Evolutionary conservation across 2,797 vertebrate species (phyloP).

Genomic region (Craterocephalus amniculus): DNA sequence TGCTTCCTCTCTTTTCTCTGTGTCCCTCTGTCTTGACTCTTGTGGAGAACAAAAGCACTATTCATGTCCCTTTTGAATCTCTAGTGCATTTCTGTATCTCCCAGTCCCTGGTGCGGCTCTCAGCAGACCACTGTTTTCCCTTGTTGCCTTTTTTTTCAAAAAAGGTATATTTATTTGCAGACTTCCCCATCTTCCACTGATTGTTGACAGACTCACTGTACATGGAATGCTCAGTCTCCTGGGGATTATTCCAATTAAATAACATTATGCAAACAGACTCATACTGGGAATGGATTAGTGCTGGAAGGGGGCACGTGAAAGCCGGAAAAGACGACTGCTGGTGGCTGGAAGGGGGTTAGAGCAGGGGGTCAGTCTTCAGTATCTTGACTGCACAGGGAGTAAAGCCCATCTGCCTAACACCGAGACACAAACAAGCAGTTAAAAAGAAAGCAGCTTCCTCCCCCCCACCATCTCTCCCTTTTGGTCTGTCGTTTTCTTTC

Average conservation of each 20-base stretch:
- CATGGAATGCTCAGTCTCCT: slow-evolving; percentile 55
- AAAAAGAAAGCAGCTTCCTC: slow-evolving; percentile 54
- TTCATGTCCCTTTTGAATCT: slow-evolving; percentile 75
- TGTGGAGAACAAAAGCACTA: slow-evolving; percentile 76
- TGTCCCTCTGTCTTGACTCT: slow-evolving; percentile 48
- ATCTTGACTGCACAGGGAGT: slow-evolving; percentile 51
- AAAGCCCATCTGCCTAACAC: slow-evolving; percentile 76
- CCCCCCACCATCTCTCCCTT: slow-evolving; percentile 15
- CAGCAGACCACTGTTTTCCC: slow-evolving; percentile 70
- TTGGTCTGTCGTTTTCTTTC: slow-evolving; percentile 35
- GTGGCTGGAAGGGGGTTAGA: slow-evolving; percentile 51
- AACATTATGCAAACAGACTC: slow-evolving; percentile 72
- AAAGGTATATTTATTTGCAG: slow-evolving; percentile 62
- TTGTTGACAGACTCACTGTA: slow-evolving; percentile 56
- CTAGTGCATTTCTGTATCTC: slow-evolving; percentile 68
- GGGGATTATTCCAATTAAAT: slow-evolving; percentile 79
- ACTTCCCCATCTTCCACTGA: slow-evolving; percentile 25
- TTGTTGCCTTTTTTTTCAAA: slow-evolving; percentile 61
- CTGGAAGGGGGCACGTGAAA: slow-evolving; percentile 46
- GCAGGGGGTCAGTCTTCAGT: slow-evolving; percentile 61
- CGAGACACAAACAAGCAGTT: slow-evolving; percentile 61
- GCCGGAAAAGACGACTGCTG: slow-evolving; percentile 54
- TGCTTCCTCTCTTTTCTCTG: slow-evolving; percentile 14
- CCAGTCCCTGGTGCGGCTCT: slow-evolving; percentile 69
- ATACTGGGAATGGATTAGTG: slow-evolving; percentile 73